Evolutionary conservation across 2,113 vertebrate species (phyloP).

Genomic region (Oryzias curvinotus): DNA sequence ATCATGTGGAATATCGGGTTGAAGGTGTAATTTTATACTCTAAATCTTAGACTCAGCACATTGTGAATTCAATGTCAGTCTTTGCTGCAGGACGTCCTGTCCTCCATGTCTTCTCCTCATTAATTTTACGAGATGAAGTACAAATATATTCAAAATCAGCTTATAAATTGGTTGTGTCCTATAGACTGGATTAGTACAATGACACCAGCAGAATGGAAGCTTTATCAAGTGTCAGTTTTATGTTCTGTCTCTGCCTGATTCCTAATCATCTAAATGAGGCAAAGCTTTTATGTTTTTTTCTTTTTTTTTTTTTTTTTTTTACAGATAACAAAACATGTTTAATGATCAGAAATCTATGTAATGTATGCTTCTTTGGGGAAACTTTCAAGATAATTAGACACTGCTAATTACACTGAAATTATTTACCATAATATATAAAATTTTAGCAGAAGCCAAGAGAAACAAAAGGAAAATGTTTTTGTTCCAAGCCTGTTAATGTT

Average conservation of each 20-base stretch:
- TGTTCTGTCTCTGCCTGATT: neutral
- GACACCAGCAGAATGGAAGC: neutral
- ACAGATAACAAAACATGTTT: no score
- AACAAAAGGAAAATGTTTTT: no score
- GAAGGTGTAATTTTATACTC: constrained; percentile 19
- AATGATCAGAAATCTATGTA: no score
- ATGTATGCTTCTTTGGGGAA: no score
- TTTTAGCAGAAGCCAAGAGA: no score
- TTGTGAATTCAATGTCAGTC: constrained; percentile 35
- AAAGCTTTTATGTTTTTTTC: neutral
- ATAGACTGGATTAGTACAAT: neutral
- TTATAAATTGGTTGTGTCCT: constrained; percentile 10
- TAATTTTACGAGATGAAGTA: constrained; percentile 11
- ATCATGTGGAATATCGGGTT: constrained; percentile 23
- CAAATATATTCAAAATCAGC: constrained; percentile 21
- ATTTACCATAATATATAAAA: no score
- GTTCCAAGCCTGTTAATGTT: no score
- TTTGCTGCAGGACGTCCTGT: constrained; percentile 35
- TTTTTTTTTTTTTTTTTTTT: no score
- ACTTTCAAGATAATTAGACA: no score
- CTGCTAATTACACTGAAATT: no score
- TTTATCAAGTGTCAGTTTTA: neutral
- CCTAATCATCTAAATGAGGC: neutral
- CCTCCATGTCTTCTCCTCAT: constrained; percentile 5
- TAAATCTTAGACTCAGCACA: constrained; percentile 23